Percentiles rank a stretch among this genome's conserved stretches.
These are phyloP conservation scores for Leptobrachium ailaonicum DNA, from an alignment of 2,113 vertebrate genomes.

Conservation along the genomic window DNA sequence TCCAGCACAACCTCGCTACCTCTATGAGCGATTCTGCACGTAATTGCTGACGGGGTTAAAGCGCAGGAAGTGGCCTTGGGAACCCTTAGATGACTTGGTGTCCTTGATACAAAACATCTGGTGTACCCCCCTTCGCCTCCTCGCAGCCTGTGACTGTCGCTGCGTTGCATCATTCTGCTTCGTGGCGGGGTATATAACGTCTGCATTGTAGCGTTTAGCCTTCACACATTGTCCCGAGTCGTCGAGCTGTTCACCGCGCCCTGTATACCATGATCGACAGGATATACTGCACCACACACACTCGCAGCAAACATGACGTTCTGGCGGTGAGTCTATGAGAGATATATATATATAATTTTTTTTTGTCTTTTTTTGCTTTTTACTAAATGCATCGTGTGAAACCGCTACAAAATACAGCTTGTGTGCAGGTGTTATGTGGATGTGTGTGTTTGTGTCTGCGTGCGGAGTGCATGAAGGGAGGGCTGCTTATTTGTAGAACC, in stretches of 20 bases:
- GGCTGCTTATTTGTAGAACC: too few relatives aligned
- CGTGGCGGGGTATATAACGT: constrained; percentile 29
- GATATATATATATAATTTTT: too few relatives aligned
- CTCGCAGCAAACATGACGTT: constrained; percentile 27
- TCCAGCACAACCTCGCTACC: background rate
- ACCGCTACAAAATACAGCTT: too few relatives aligned
- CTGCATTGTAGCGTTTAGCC: background rate
- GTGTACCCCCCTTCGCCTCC: background rate
- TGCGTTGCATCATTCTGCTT: constrained; percentile 31
- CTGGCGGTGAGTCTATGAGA: constrained; percentile 22
- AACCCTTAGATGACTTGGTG: background rate
- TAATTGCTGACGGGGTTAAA: background rate
- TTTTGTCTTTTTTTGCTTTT: too few relatives aligned
- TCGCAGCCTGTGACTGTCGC: constrained; percentile 4
- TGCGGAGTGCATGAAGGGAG: too few relatives aligned
- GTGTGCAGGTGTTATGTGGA: too few relatives aligned
- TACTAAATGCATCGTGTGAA: too few relatives aligned
- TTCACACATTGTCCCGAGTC: constrained; percentile 4
- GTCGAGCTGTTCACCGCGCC: constrained; percentile 6
- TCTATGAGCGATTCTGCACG: too few relatives aligned
- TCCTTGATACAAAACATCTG: constrained; percentile 22
- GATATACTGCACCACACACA: background rate
- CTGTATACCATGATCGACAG: constrained; percentile 26
- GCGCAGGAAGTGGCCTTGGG: constrained; percentile 18
- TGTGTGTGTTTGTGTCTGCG: too few relatives aligned